Evolutionary conservation across 2,888 invertebrate genomes (phyloP).

Genomic region (Elegia similella): DNA sequence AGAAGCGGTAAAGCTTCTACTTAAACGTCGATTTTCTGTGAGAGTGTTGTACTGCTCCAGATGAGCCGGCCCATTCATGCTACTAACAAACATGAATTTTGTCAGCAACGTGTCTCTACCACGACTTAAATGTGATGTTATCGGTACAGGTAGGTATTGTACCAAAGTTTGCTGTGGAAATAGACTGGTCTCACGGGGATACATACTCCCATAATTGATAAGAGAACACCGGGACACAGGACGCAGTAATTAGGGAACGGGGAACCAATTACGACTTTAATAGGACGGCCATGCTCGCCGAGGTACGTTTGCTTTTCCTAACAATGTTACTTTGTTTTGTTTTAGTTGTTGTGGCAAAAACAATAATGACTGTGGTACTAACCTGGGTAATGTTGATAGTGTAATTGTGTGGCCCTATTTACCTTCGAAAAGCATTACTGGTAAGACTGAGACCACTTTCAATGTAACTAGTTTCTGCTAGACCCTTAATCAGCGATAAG

Average conservation of each 20-base stretch:
- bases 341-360: not conserved
- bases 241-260: conserved; percentile 58
- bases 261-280: conserved; percentile 59
- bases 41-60: too few relatives aligned
- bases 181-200: conserved; percentile 32
- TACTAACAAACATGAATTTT: too few relatives aligned
- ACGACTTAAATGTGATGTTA: too few relatives aligned
- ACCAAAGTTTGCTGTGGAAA: conserved; percentile 39
- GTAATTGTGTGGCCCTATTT: not conserved
- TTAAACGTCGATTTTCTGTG: too few relatives aligned
- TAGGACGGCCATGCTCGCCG: conserved; percentile 43
- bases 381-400: not conserved
- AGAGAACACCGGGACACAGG: conserved; percentile 46
- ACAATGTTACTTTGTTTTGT: conserved; percentile 31
- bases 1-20: too few relatives aligned
- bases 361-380: not conserved
- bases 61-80: too few relatives aligned
- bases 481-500: too few relatives aligned
- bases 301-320: conserved; percentile 35
- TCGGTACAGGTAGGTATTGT: not conserved
- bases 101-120: too few relatives aligned
- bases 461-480: too few relatives aligned
- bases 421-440: too few relatives aligned
- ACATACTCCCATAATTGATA: conserved; percentile 51
- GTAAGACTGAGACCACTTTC: too few relatives aligned